Base-by-base conservation (phyloP, 2,888 invertebrate genomes). In the Iphiclides podalirius region DNA sequence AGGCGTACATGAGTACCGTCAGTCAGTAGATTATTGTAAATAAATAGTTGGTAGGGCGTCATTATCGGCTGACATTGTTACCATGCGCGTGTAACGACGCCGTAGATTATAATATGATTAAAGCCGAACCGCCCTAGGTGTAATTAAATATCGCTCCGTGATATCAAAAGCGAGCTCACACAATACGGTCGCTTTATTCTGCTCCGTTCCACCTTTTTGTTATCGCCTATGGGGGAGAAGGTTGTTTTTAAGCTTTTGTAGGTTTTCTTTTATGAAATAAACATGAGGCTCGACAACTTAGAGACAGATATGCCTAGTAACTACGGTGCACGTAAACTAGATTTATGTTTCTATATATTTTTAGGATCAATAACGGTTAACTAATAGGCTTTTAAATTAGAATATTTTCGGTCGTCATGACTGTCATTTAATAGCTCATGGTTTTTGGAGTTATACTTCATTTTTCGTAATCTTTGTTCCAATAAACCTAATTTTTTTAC, bases 1-100 rank as follows among this genome's bases (percentile, higher is more conserved):
- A 31, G 23, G 28, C 43, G 43, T 16, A 26, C 41, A 33, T 31
- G 6, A 12, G 35, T 3, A 4, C 4, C 47, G 12, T 11, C 20
- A 15, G 12, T 26, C 41, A 47, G 14, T 42, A 37, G 43, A 36
- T 15, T 34, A 36, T 53, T 49, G 35, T 48, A 57, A 63, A 63
- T 69, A 70, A 68, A 72, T 72, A 70, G 70, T 69, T 64, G 57
- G 53, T 60, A 48, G 58, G 59, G 61, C 66, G 66, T 73, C 72
- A 76, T 77, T 75, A 77, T 70, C 64, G 63, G 37, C 55, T 39
- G 59, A n/a, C 62, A 74, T 77, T 78, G 76, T 76, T 67, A 28
- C 40, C 67, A 57, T 44, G 50, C 53, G 45, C 60, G 54, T 53
- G 65, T 66, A 73, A 72, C 67, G 70, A 70, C 62, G 60, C 52